Evolutionary conservation across 2,113 vertebrate species (phyloP), one percentile per base, ranked within the genome.

Genomic region (Lichenostomus cassidix): DNA sequence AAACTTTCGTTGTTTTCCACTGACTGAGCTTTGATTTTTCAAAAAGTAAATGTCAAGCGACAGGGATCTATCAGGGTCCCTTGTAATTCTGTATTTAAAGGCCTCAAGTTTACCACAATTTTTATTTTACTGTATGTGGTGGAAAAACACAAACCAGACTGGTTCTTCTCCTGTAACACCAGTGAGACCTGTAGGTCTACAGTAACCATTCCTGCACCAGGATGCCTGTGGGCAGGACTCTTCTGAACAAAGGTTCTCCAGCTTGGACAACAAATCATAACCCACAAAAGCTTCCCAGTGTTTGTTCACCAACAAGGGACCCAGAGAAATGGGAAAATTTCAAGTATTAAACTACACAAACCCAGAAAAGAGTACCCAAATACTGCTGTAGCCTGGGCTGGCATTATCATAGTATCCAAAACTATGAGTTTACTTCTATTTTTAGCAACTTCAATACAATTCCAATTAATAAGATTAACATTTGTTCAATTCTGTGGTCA

Each of bases 81-180:
- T 75, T 67, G 13, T 35, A 52, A 35, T 65, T 46, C 33, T n/a
- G 15, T 65, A 19, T 59, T n/a, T 63, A 35, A 83, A 49, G 11
- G 13, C 14, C n/a, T 69, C 44, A 80, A 37, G 5, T 49, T 75
- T 74, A 39, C 19, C 18, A 11, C 0, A 0, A 4, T 37, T 67
- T 69, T 55, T 44, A 2, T 24, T 78, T 83, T 49, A 62, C 62
- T 63, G 9, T 10, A 47, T 84, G 24, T 19, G 17, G 15, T 35
- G 7, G 14, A 25, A 74, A 76, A 84, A 17, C 0, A 0, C 2
- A 15, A 55, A 22, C 15, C 15, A 12, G 24, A 23, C 5, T 60
- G 21, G 10, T 95, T 88, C 33, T 60, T 20, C 14, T 70, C 15
- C 44, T 59, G 15, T 50, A 31, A 39, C 4, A 14, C 19, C 60